These are phyloP conservation scores for Tachypleus tridentatus DNA, from an alignment of 1,140 invertebrate species.

Conservation along the genomic window DNA sequence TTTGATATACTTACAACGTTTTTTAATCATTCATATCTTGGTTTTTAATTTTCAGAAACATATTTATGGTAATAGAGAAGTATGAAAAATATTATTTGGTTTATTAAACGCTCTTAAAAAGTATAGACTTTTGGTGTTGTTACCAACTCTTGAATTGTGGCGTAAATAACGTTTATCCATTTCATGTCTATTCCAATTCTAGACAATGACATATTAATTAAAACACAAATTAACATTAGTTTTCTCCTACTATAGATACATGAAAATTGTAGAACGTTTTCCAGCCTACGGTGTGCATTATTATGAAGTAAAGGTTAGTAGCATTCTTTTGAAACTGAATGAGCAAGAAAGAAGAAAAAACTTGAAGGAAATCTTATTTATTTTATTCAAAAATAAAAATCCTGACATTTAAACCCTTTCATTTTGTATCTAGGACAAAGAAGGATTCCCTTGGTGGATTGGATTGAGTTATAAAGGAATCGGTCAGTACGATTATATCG, in stretches of 20 bases:
- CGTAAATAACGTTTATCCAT: background rate
- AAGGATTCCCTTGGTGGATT: slow-evolving; percentile 42
- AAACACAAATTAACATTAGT: slow-evolving; percentile 5
- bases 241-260: slow-evolving; percentile 36
- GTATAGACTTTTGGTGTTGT: background rate
- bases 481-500: slow-evolving; percentile 40
- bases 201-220: slow-evolving; percentile 7
- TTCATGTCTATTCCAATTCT: slow-evolving; percentile 11
- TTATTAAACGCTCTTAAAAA: background rate
- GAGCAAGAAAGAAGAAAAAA: no score
- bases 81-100: background rate
- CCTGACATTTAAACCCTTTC: no score
- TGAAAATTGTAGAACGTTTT: slow-evolving; percentile 42
- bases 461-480: slow-evolving; percentile 44
- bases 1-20: no score
- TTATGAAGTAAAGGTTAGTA: slow-evolving; percentile 39
- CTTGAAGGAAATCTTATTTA: no score
- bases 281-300: slow-evolving; percentile 47
- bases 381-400: no score
- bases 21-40: no score
- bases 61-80: no score
- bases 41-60: no score
- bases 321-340: no score
- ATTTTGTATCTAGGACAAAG: slow-evolving; percentile 33
- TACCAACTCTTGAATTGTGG: no score